Conservation (phyloP, 2,113 vertebrate genomes). For the Herpetotheres cachinnans region DNA sequence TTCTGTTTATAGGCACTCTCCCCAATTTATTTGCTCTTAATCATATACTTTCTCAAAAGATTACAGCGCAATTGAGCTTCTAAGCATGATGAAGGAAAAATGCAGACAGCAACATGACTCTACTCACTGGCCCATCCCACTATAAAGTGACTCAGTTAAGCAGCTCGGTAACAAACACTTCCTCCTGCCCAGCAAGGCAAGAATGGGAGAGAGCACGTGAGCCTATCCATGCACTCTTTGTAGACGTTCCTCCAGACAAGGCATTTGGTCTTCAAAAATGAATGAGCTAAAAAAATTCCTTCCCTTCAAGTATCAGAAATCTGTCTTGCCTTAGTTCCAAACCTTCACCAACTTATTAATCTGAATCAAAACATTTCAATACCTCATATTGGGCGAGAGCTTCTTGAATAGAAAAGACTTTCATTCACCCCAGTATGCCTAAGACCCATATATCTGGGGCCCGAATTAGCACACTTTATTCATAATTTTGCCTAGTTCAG, state of each 20-base stretch:
- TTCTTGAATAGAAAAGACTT: background rate
- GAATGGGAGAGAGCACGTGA: background rate
- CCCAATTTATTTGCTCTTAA: background rate
- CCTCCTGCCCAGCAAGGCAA: background rate
- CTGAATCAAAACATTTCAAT: background rate
- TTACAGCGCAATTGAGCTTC: background rate
- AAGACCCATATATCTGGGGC: background rate
- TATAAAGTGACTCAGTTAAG: constrained; percentile 29
- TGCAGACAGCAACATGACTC: background rate
- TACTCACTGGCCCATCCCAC: background rate
- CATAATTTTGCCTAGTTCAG: background rate
- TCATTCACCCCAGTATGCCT: background rate
- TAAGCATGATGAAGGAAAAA: background rate
- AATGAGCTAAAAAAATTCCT: background rate
- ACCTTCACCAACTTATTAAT: background rate
- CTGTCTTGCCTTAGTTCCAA: background rate
- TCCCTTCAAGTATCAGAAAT: background rate
- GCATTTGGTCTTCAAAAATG: background rate
- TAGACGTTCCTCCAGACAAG: background rate
- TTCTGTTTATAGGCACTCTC: background rate
- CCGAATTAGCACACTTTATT: background rate
- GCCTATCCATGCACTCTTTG: background rate
- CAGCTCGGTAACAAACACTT: constrained; percentile 1
- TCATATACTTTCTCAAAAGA: background rate
- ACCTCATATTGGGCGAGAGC: background rate